Evolutionary conservation across 2,113 vertebrate species (phyloP), one percentile per base, ranked within the genome.

Genomic region (Hyperopisus bebe): DNA sequence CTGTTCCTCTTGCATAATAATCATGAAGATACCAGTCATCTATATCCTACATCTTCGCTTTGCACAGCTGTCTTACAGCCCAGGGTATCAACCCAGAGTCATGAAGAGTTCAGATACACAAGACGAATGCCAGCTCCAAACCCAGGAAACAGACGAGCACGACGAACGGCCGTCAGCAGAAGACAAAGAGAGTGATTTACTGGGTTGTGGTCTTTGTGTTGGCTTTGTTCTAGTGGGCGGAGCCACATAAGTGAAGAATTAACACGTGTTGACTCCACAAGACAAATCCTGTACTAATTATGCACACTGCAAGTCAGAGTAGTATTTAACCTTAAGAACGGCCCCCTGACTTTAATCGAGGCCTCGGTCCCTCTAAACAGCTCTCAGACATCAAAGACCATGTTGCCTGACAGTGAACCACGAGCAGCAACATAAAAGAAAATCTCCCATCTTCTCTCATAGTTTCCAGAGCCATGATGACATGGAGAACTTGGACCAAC

Each of bases 361-460:
- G 92, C 90, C 92, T 90, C 89, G 91, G 93, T 94, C 93, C 92
- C 92, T 94, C 94, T 93, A 94, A 91, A 91, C 91, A 86, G 82
- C 90, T 93, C 94, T 95, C 95, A 90, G 89, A 95, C 95, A 95
- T 95, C 95, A 95, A 95, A 96, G 93, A 92, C 55, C 62, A 50
- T 17, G n/a, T 50, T 51, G 24, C 91, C 92, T 92, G 91, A 87
- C 91, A 93, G 91, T 94, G 39, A 91, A 93, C 94, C 93, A 91
- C 92, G 93, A 95, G 94, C 92, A 94, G 94, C 84, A 42, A 94
- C 95, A 94, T 94, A 92, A 95, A 96, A 95, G 93, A 90, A 88
- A 93, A 92, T 93, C 91, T 90, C 90, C 90, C 89, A 91, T 91
- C 86, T 91, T 88, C 47, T 92, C 89, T 92, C 74, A 80, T 80